Base-by-base conservation (phyloP, 2,888 invertebrate species). In the Eudasyphora cyanicolor region DNA sequence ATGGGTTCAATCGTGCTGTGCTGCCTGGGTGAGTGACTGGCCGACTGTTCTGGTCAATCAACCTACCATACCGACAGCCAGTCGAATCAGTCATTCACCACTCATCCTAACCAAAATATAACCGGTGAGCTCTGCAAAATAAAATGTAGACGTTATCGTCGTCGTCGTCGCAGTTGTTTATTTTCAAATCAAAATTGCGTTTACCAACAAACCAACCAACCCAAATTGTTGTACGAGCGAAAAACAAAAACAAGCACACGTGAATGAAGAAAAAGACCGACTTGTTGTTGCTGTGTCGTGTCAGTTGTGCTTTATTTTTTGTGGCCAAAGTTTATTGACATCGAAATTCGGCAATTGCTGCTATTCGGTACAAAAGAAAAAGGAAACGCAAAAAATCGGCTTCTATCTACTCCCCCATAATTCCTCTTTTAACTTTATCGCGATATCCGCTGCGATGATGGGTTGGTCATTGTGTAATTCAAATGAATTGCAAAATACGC, bases 301-400 rank as follows among this genome's bases (percentile, higher is more conserved):
- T 57, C 24, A 12, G 57, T 57, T 24, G 24, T 57, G 42, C 38
- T 67, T 62, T 62, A 27, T 62, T 62, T 67, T 38, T n/a, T n/a
- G n/a, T n/a, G 19, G 10, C 14, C 21, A 67, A 42, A 67, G 67
- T 67, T 67, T 67, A 67, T 38, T 67, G 67, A 67, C 67, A 67
- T 42, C 42, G 35, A 14, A 35, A 38, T 38, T 67, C 24, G 38
- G 35, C 10, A 64, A 64, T 42, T 42, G 14, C 32, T 32, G 62
- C 1, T 35, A 38, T 64, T 27, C 8, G 21, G 24, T 24, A 62
- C 14, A 62, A 60, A 14, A 57, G 27, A 57, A 3, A 27, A 21
- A 57, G n/a, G 17, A 64, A 38, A 38, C 35, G 35, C 21, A 64
- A 67, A 64, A 64, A 67, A 24, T 38, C 19, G 4, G 5, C 32